Evolutionary conservation across 2,113 vertebrate species (phyloP).

Genomic region (Anoplopoma fimbria): DNA sequence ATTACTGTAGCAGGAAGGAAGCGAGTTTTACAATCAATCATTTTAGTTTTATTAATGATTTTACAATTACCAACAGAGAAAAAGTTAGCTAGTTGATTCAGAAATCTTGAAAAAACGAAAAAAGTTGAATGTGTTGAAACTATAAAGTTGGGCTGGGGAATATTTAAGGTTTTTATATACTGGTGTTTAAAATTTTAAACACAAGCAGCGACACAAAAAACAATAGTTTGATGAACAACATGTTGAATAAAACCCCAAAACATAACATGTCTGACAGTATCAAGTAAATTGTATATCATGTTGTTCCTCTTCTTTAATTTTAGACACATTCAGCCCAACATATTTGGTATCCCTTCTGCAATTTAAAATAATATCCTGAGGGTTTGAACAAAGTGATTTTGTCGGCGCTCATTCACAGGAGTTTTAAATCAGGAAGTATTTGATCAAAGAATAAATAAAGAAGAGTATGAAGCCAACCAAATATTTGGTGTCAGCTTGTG

Average conservation of each 20-base stretch:
- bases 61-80: neutral
- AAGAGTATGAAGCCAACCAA: neutral
- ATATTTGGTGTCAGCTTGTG: neutral
- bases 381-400: neutral
- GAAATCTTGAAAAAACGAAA: neutral
- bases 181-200: neutral
- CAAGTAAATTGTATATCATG: neutral
- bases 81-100: neutral
- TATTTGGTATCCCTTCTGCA: neutral
- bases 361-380: neutral
- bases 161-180: neutral
- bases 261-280: neutral
- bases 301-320: neutral
- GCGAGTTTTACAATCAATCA: conserved; percentile 4
- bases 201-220: neutral
- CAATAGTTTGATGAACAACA: neutral
- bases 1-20: conserved; percentile 27
- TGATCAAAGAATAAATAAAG: neutral
- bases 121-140: neutral
- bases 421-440: neutral
- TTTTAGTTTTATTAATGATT: conserved; percentile 12
- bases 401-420: neutral
- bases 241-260: neutral
- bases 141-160: neutral
- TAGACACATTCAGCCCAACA: neutral